phyloP scores from a whole-genome alignment of 2,888 invertebrate genomes.

The Fragum sueziense region DNA sequence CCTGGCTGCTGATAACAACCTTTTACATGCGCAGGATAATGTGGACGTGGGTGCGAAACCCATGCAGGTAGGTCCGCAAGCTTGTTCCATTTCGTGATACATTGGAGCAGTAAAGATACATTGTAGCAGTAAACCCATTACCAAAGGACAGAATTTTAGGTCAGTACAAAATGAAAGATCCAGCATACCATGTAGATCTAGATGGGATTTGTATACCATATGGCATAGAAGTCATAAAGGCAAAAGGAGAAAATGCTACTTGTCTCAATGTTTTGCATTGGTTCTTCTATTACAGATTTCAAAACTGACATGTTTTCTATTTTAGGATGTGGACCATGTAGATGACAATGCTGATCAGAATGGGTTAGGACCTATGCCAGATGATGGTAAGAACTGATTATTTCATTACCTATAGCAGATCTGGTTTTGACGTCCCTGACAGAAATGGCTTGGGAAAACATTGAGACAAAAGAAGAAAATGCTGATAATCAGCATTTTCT shows the following conservation, averaged over 20 bases:
- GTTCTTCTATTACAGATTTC: not conserved
- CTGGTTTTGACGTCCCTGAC: too few relatives aligned
- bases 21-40: not conserved
- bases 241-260: too few relatives aligned
- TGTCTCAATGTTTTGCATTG: not conserved
- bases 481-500: too few relatives aligned
- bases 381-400: constrained; percentile 4
- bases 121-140: not conserved
- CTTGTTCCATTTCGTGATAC: not conserved
- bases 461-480: too few relatives aligned
- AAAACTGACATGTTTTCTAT: not conserved
- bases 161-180: not conserved
- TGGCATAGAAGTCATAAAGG: not conserved
- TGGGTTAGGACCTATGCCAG: constrained; percentile 5
- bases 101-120: not conserved
- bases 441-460: too few relatives aligned
- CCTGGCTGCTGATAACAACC: constrained; percentile 10
- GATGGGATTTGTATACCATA: not conserved
- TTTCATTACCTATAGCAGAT: too few relatives aligned
- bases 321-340: not conserved
- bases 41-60: not conserved
- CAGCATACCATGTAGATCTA: not conserved
- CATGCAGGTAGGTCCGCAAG: not conserved
- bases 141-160: not conserved
- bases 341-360: too few relatives aligned